Conservation (phyloP, 2,797 vertebrate genomes). For the Spheniscus humboldti region DNA sequence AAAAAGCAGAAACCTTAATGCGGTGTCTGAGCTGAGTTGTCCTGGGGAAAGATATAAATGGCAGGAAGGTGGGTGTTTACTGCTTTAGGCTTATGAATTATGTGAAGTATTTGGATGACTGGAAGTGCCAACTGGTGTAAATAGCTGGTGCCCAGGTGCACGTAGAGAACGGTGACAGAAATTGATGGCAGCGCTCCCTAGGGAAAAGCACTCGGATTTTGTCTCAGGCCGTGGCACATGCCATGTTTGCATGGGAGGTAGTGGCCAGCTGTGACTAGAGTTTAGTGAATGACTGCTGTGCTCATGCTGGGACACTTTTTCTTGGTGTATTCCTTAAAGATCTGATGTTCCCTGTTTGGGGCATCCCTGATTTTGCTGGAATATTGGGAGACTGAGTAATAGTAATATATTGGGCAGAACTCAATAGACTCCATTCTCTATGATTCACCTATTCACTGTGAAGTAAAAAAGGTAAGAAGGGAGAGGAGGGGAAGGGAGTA, state of each 20-base stretch:
- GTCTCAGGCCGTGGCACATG: neutral
- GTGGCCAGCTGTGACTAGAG: neutral
- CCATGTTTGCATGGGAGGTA: neutral
- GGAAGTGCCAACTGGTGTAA: slow-evolving; percentile 40
- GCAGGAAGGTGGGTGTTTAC: slow-evolving; percentile 33
- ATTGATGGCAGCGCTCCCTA: neutral
- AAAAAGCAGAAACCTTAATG: slow-evolving; percentile 64
- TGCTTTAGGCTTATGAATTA: slow-evolving; percentile 47
- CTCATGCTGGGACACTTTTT: neutral
- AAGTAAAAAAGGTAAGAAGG: neutral
- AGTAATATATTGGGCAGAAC: neutral
- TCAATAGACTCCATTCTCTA: neutral
- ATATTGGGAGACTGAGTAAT: neutral
- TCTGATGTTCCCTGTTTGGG: neutral
- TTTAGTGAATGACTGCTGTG: neutral
- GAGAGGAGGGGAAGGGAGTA: neutral
- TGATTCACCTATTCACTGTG: neutral
- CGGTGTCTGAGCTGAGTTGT: slow-evolving; percentile 17
- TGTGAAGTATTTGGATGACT: slow-evolving; percentile 31
- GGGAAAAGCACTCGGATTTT: neutral
- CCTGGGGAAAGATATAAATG: slow-evolving; percentile 45
- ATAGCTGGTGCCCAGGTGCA: slow-evolving; percentile 38
- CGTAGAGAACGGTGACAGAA: neutral
- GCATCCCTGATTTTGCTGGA: neutral
- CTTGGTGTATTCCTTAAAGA: neutral